Evolutionary conservation across 2,113 vertebrate genomes (phyloP), one percentile per base, ranked within the genome.

Genomic region (Percina caprodes): DNA sequence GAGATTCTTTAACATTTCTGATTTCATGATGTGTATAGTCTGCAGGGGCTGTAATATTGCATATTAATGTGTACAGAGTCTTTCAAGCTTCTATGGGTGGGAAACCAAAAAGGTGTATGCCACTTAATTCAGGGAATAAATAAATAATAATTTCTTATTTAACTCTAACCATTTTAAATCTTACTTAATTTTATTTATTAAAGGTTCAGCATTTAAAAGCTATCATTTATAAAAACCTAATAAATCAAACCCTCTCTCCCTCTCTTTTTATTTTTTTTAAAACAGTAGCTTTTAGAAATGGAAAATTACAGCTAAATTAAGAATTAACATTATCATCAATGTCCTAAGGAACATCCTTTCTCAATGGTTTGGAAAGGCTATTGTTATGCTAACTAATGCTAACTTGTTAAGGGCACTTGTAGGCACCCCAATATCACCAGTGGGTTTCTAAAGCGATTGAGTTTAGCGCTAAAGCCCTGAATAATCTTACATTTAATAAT

Each of bases 341-440:
- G 19, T 80, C 30, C 39, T 77, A 8, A 75, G 76, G 39, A 82
- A 68, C 45, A 68, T 67, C 19, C 7, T 61, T 46, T 73, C 11
- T 84, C 21, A 33, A 13, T 63, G 19, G 58, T 19, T 12, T 51
- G 14, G 21, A 54, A 30, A 71, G 48, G 21, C 30, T 71, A 45
- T 46, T 80, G 65, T 80, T 59, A 73, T 60, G 62, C 61, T 69
- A 45, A 61, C 55, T 63, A 42, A 42, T 74, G 58, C 69, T 60
- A 39, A 82, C 54, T 76, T n/a, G 68, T 71, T 83, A 85, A 86
- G 80, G 79, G 80, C 80, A 80, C 82, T 87, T 82, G 66, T 68
- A 77, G 24, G 76, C 30, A 70, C 77, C 80, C 74, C 19, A 49
- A 39, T 54, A 54, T 77, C 61, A 80, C 69, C 55, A 78, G 26